Conservation (phyloP, 1,140 invertebrate species). For the Zaprionus ornatus region DNA sequence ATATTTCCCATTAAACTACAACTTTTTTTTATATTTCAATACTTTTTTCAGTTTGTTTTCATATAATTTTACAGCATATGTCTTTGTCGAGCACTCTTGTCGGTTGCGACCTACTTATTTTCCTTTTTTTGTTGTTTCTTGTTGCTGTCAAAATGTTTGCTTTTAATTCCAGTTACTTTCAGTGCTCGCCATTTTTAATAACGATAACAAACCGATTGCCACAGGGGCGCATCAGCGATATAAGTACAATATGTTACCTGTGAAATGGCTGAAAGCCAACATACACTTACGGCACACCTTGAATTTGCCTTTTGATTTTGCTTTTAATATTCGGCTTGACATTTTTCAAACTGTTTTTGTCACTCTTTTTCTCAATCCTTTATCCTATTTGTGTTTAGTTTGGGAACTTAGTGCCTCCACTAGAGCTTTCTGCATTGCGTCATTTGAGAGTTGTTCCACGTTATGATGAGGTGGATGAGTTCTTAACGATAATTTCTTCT, state of each 20-base stretch:
- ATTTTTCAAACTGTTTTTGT: too few species aligned
- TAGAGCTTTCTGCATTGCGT: too few species aligned
- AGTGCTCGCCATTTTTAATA: conserved; percentile 54
- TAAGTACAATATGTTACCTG: background rate
- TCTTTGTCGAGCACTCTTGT: background rate
- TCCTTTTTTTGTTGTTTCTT: conserved; percentile 3
- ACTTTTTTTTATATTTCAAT: background rate
- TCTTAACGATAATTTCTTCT: too few species aligned
- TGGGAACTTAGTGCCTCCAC: too few species aligned
- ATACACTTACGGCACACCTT: background rate
- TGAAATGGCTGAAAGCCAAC: conserved; percentile 5
- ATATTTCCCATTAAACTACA: background rate
- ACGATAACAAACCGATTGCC: conserved; percentile 38
- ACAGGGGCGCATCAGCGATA: conserved; percentile 7
- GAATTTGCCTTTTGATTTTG: background rate
- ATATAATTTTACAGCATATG: background rate
- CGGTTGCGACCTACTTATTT: background rate
- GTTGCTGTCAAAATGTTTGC: conserved; percentile 61
- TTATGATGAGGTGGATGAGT: too few species aligned
- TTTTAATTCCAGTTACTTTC: conserved; percentile 72
- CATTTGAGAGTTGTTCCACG: too few species aligned
- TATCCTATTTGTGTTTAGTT: too few species aligned
- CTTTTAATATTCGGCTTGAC: background rate
- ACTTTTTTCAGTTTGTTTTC: background rate
- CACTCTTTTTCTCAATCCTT: too few species aligned